Conservation (phyloP, 2,797 vertebrate species). For the Nannoperca obscura region DNA sequence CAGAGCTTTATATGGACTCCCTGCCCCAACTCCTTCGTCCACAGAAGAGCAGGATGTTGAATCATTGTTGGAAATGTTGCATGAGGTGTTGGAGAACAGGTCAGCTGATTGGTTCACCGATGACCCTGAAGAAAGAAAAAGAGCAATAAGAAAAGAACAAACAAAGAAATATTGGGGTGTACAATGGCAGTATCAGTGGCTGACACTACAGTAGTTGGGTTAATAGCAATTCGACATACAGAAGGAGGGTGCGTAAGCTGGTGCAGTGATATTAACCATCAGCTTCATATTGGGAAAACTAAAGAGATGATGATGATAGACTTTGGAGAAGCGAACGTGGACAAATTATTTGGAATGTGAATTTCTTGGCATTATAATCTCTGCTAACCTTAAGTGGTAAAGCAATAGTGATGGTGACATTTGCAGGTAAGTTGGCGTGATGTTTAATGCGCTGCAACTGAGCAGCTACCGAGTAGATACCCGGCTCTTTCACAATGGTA, state of each 20-base stretch:
- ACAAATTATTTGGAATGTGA: background rate
- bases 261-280: background rate
- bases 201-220: background rate
- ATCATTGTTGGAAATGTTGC: slow-evolving; percentile 81
- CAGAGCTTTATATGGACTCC: slow-evolving; percentile 91
- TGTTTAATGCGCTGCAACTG: too few relatives aligned
- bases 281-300: background rate
- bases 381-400: background rate
- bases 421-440: too few relatives aligned
- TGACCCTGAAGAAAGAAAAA: slow-evolving; percentile 69
- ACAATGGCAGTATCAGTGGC: background rate
- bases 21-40: slow-evolving; percentile 65
- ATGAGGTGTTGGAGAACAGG: slow-evolving; percentile 82
- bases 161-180: background rate
- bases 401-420: too few relatives aligned
- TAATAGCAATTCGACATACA: background rate
- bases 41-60: slow-evolving; percentile 72
- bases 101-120: slow-evolving; percentile 76
- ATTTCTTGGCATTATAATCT: background rate
- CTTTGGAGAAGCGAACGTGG: background rate
- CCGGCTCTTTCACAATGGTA: too few relatives aligned
- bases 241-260: background rate
- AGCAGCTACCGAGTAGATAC: too few relatives aligned
- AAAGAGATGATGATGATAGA: background rate
- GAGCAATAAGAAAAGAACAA: background rate